phyloP scores from a whole-genome alignment of 1,140 invertebrate species.

The Sipha flava region DNA sequence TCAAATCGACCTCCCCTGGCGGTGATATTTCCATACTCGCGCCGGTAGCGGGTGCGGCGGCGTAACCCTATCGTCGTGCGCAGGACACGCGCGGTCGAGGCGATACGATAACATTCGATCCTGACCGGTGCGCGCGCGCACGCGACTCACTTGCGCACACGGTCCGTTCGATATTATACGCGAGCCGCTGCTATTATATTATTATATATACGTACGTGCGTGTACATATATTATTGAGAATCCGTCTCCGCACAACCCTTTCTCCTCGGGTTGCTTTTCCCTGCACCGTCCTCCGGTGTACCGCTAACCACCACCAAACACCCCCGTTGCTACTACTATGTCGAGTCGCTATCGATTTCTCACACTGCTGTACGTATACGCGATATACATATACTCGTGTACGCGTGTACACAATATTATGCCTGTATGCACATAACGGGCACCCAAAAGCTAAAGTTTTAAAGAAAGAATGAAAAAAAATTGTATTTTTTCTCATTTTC shows the following conservation, averaged over 20 bases:
- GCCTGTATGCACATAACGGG: neutral
- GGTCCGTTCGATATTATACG: neutral
- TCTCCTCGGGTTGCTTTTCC: neutral
- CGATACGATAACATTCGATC: neutral
- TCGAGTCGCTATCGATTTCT: neutral
- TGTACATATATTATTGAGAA: neutral
- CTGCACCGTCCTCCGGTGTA: neutral
- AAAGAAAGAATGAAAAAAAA: no score
- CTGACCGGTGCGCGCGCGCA: neutral
- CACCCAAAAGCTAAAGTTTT: no score
- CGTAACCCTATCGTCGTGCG: neutral
- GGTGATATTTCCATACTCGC: neutral
- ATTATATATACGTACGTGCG: neutral
- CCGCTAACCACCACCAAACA: neutral
- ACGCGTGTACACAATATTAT: neutral
- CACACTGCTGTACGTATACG: neutral
- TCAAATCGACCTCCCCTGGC: neutral
- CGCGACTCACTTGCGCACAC: neutral
- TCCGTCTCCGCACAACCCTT: neutral
- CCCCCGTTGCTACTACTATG: neutral
- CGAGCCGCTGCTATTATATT: no score
- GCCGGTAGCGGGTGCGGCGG: neutral
- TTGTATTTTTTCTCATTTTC: no score
- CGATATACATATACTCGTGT: neutral
- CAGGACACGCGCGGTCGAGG: neutral